Percentiles rank a stretch among this genome's conserved stretches.
Evolutionary conservation across 2,113 vertebrate genomes (phyloP).

Genomic region (Anoura caudifer): DNA sequence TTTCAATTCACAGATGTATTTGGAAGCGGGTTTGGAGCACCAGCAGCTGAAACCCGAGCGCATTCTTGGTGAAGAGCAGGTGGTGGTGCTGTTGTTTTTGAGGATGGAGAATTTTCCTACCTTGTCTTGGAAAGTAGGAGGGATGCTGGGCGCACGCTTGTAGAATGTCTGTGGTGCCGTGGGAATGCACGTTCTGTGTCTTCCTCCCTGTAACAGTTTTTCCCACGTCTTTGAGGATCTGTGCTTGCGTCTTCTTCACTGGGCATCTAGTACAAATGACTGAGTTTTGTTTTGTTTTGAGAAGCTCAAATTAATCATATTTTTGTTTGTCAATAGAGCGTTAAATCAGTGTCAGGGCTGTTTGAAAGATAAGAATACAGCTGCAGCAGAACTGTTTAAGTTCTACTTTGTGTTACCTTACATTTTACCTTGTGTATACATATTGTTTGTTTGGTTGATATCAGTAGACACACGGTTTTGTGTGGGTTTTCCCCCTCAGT

Average conservation of each 20-base stretch:
- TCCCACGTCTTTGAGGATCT: background rate
- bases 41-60: fast-evolving
- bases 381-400: background rate
- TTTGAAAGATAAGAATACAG: background rate
- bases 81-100: background rate
- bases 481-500: background rate
- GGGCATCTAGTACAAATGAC: background rate
- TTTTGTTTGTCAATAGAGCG: background rate
- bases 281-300: background rate
- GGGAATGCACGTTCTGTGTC: background rate
- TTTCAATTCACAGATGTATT: background rate
- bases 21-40: fast-evolving
- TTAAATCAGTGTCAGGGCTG: background rate
- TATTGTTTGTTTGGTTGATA: background rate
- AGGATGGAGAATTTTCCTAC: background rate
- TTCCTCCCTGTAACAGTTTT: background rate
- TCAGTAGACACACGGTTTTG: background rate
- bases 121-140: background rate
- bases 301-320: background rate
- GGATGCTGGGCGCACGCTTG: background rate
- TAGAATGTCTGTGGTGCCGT: background rate
- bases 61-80: fast-evolving
- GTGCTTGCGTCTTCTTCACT: background rate
- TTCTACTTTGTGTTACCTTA: background rate
- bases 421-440: background rate